Conservation (phyloP, 2,797 vertebrate genomes). For the Cynodonichthys magdalenae region DNA sequence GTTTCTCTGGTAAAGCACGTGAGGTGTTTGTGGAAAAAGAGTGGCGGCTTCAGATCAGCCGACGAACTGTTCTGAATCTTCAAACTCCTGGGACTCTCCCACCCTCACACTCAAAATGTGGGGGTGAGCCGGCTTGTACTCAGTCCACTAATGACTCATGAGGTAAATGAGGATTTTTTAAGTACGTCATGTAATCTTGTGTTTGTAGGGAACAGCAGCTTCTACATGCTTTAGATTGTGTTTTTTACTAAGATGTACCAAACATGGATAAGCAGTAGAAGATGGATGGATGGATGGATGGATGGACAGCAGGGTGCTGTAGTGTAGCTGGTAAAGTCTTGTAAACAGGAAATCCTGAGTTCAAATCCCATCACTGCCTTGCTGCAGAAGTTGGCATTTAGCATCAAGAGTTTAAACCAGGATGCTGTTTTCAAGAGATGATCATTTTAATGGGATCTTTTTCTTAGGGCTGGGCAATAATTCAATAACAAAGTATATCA, state of each 20-base stretch:
- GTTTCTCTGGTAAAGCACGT: neutral
- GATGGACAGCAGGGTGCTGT: neutral
- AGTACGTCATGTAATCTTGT: neutral
- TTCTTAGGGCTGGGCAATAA: too few relatives aligned
- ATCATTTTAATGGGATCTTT: too few relatives aligned
- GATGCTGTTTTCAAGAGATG: neutral
- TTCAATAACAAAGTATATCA: too few relatives aligned
- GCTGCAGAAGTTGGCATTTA: neutral
- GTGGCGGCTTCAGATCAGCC: neutral
- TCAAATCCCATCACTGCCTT: neutral
- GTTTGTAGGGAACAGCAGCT: neutral
- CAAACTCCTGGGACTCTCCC: neutral
- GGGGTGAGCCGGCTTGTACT: neutral
- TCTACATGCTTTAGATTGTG: neutral
- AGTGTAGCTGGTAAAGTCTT: neutral
- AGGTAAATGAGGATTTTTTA: neutral
- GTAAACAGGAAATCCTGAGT: neutral
- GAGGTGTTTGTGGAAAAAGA: neutral
- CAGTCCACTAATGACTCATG: neutral
- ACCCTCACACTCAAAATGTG: neutral
- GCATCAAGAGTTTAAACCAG: neutral
- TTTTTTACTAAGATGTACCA: neutral
- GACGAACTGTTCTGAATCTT: neutral
- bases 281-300: too few relatives aligned
- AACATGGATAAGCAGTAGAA: too few relatives aligned